Percentiles rank a stretch among this genome's conserved stretches.
phyloP scores from a whole-genome alignment of 2,888 invertebrate species.

The Netelia inedita region DNA sequence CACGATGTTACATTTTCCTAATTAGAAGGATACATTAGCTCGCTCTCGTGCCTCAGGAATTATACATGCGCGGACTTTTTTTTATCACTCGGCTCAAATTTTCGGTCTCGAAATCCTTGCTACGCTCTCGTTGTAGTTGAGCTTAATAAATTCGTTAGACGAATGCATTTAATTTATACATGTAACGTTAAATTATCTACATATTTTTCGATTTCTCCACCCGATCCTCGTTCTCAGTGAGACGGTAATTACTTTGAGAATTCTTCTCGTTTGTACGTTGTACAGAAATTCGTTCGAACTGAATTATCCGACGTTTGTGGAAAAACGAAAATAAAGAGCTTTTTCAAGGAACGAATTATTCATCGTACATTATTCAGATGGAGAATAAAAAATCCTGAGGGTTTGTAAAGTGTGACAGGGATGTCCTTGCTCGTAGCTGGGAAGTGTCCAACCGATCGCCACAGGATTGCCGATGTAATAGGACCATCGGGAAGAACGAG shows the following conservation, averaged over 20 bases:
- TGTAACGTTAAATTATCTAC: too few relatives aligned
- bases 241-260: not conserved
- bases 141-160: too few relatives aligned
- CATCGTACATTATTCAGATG: not conserved
- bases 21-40: not conserved
- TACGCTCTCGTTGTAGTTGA: too few relatives aligned
- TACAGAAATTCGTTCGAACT: too few relatives aligned
- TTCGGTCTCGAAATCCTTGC: too few relatives aligned
- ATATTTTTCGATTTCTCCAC: too few relatives aligned
- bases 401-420: constrained; percentile 39
- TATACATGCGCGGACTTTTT: not conserved
- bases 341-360: not conserved
- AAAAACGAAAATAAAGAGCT: not conserved
- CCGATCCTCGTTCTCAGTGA: too few relatives aligned
- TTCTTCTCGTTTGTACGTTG: not conserved
- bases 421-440: constrained; percentile 27
- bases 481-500: constrained; percentile 63
- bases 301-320: too few relatives aligned
- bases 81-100: not conserved
- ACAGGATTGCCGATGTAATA: constrained; percentile 46
- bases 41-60: not conserved
- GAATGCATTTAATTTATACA: too few relatives aligned
- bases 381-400: constrained; percentile 13
- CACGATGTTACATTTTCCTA: not conserved
- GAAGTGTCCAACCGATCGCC: constrained; percentile 36